phyloP scores from a whole-genome alignment of 2,113 vertebrate genomes.

The Ailurus styani region DNA sequence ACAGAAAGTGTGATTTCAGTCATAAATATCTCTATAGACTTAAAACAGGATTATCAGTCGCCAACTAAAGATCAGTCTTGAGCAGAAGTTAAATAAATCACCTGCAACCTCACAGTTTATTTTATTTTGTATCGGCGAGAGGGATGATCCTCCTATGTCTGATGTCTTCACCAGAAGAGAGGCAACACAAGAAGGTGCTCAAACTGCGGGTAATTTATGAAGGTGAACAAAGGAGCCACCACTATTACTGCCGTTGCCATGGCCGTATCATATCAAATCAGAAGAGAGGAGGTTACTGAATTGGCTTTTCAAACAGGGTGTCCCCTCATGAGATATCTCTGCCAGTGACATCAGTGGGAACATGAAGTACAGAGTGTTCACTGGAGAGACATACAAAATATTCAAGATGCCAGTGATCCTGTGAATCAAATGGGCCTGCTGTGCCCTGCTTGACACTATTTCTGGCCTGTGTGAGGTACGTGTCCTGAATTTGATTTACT shows the following conservation, averaged over 20 bases:
- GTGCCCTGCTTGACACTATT: slow-evolving; percentile 43
- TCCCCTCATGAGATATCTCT: slow-evolving; percentile 53
- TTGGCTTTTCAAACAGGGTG: not conserved
- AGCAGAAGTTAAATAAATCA: slow-evolving; percentile 39
- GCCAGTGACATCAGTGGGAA: slow-evolving; percentile 60
- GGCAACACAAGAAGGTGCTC: not conserved
- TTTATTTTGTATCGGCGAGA: slow-evolving; percentile 19
- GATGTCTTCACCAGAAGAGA: not conserved
- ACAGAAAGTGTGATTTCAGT: not conserved
- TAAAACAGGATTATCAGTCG: slow-evolving; percentile 14
- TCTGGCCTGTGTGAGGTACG: slow-evolving; percentile 41
- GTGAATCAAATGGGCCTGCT: slow-evolving; percentile 62
- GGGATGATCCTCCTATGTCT: not conserved
- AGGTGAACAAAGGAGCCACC: slow-evolving; percentile 39
- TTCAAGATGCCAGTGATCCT: slow-evolving; percentile 10
- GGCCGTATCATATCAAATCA: slow-evolving; percentile 59
- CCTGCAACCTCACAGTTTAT: not conserved
- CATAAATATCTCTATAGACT: slow-evolving; percentile 14
- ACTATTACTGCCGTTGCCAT: slow-evolving; percentile 20
- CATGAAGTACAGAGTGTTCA: slow-evolving; percentile 53
- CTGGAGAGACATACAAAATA: slow-evolving; percentile 57
- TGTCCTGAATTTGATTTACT: slow-evolving; percentile 67
- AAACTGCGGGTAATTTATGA: slow-evolving; percentile 15
- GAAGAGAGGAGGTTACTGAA: slow-evolving; percentile 35
- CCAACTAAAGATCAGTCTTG: not conserved